Evolutionary conservation across 2,888 invertebrate species (phyloP), one percentile per base, ranked within the genome.

Genomic region (Drosophila meridionalis): DNA sequence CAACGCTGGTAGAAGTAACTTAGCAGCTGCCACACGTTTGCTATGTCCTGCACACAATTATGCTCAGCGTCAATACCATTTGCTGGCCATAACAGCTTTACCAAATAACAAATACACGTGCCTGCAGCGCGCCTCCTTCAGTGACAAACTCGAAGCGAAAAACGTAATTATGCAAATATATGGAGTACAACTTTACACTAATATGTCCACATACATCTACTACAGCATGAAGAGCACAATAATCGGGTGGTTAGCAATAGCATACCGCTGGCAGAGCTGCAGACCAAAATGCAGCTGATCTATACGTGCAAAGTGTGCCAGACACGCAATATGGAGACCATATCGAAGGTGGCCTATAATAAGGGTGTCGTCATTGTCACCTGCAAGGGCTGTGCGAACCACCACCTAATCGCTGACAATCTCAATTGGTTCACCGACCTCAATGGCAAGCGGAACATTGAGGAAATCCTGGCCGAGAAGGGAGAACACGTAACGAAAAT

Each of bases 331-430:
- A 93, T 95, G 1, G 97, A 98, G 92, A 94, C 95, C 12, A 98
- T 99, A 75, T 96, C 98, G 0, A 98, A 97, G 93, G 90, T 95
- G 26, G 97, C 98, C 0, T 99, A 99, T 91, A 94, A 95, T 62
- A 95, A 96, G 90, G 99, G 99, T 14, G 96, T 99, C 12, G 98
- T 99, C 0, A 97, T 99, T 78, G 97, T 99, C 0, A 96, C 95
- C 62, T 99, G 99, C 92, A 95, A 95, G 62, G 97, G 97, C 0
- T 99, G 99, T 91, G 93, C 95, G 53, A 98, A 97, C 91, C 96
- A 97, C 92, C 99, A 99, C 93, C 94, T 99, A 32, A 99, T 99
- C 79, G 99, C 99, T 0, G 99, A 99, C 92, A 98, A 99, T 93
- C 94, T 99, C 2, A 97, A 97, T 76, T 99, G 99, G 99, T 99